Evolutionary conservation across 2,797 vertebrate genomes (phyloP), one percentile per base, ranked within the genome.

Genomic region (Atherinosoma microstoma): DNA sequence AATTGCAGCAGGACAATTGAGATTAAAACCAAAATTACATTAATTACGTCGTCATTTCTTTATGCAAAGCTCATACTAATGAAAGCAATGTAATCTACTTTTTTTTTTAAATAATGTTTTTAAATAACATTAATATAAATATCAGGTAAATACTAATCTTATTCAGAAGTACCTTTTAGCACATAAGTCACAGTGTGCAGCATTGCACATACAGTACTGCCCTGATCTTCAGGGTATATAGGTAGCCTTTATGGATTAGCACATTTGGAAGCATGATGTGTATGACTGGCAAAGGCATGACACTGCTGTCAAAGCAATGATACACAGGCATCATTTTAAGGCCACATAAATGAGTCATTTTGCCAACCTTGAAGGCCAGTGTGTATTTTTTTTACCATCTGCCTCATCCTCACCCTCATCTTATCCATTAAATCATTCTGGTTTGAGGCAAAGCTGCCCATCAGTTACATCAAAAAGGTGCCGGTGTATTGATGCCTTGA

Each of bases 71-170:
- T 38, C 42, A 64, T 58, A 68, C 56, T 11, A 64, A 65, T 70
- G 64, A 22, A 71, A 80, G 75, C 70, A 58, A 75, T 57, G 32
- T 29, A 34, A 62, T 53, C 56, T 16, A 64, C 38, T n/a, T 59
- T 16, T 1, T 63, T 78, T 79, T 64, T 64, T 56, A 76, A 35
- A 54, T 12, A 58, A 34, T 62, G 9, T 51, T 42, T 65, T 64
- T 3, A 79, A 83, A 87, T 70, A 79, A 73, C 57, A 82, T 63
- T 49, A 49, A 64, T 76, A 84, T 62, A 87, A 84, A 87, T 75
- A 24, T 58, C 42, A 57, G 68, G 65, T 47, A 59, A 85, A 80
- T 76, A 71, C 38, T 42, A 61, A 64, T 59, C 67, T 70, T 27
- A 64, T 24, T 40, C 70, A 79, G 68, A 87, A 70, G 82, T 59